A percentile compares a stretch with the other conserved stretches of the same genome.
Evolutionary conservation across 2,113 vertebrate genomes (phyloP).

Genomic region (Andinoacara biseriatus): DNA sequence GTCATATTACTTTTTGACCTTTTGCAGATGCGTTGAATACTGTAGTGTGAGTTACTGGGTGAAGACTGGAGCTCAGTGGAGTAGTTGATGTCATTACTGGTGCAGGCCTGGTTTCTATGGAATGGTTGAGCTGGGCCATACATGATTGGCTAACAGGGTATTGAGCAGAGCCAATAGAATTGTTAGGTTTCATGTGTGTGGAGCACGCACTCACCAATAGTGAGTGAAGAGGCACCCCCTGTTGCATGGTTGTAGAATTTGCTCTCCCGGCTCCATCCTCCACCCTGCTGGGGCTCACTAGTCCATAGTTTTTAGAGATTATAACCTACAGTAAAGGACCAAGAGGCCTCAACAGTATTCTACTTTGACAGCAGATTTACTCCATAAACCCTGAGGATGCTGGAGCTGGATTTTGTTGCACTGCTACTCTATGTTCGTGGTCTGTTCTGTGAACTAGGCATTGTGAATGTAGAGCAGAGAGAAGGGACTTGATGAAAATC

Average conservation of each 20-base stretch:
- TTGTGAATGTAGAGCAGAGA: constrained; percentile 41
- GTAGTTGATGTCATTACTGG: constrained; percentile 59
- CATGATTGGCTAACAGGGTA: constrained; percentile 61
- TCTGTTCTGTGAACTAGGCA: constrained; percentile 45
- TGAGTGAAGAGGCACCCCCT: constrained; percentile 60
- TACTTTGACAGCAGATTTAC: constrained; percentile 60
- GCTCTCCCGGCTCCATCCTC: constrained; percentile 60
- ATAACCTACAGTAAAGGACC: constrained; percentile 52
- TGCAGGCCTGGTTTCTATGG: constrained; percentile 75
- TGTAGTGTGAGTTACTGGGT: constrained; percentile 31
- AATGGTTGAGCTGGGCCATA: constrained; percentile 47
- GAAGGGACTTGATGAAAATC: constrained; percentile 56
- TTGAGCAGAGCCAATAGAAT: constrained; percentile 69
- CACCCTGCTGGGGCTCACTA: constrained; percentile 44
- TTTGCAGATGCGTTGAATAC: not conserved
- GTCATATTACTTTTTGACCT: constrained; percentile 20
- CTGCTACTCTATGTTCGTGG: constrained; percentile 39
- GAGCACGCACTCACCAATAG: constrained; percentile 59
- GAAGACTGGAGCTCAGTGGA: constrained; percentile 48
- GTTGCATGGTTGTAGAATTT: constrained; percentile 72
- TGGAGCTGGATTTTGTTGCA: constrained; percentile 54
- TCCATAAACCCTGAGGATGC: constrained; percentile 49
- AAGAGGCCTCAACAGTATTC: constrained; percentile 56
- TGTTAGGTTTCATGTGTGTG: constrained; percentile 39
- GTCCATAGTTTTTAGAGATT: constrained; percentile 70